Base-by-base conservation (phyloP, 2,113 vertebrate species). In the Pachycephala philippinensis region DNA sequence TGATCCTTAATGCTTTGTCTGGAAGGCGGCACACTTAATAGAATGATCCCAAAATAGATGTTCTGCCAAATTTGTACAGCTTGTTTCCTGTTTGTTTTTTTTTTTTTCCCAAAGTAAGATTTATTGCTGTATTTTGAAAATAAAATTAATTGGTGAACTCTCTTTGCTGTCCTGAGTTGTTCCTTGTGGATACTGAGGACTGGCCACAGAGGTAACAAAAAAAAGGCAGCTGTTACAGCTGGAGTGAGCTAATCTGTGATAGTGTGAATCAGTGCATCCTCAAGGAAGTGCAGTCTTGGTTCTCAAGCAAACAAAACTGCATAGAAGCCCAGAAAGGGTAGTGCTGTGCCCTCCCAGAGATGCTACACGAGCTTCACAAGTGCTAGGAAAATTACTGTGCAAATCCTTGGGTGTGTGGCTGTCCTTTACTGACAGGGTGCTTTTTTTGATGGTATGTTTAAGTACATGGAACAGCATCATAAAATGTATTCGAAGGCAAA, bases 21-120 rank as follows among this genome's bases (percentile, higher is more conserved):
- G 80, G 59, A 81, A 88, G 76, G 76, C 21, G 5, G 79, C 35
- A 66, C 19, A 20, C 39, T 86, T 86, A 80, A 83, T n/a, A 88
- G 79, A 96, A 74, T 20, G 33, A 93, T 72, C 82, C 50, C 54
- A 92, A 90, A 96, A 93, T 22, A 93, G 79, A 89, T 84, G 76
- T 88, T 95, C 92, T 88, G 83, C 56, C 86, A 90, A 77, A 92
- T 81, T 76, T 90, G 83, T 80, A 70, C 72, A 81, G 82, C 59
- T 90, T 88, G 63, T 86, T 96, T 97, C 83, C 94, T 85, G 63
- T 9, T 54, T 50, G 69, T 75, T 7, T 1, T 2, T 15, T 60
- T 49, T 78, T 79, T 6, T 0, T 1, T 4, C 33, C 16, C 5
- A 12, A 90, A 68, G 49, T 64, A 82, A 72, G 76, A 94, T 71